Evolutionary conservation across 2,113 vertebrate species (phyloP), one percentile per base, ranked within the genome.

Genomic region (Orycteropus afer): DNA sequence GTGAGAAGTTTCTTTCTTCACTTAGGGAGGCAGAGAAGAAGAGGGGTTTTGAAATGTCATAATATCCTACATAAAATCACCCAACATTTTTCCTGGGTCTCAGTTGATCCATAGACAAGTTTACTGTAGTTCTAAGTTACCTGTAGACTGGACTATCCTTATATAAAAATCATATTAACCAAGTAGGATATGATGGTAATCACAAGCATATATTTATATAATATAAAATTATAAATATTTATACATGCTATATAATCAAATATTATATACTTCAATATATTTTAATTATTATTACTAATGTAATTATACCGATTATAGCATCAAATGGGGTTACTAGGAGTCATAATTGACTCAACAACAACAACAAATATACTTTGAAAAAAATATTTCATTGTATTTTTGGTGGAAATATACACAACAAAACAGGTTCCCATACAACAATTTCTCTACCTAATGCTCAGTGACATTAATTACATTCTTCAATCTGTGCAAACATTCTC

Each of bases 1-100:
- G 37, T 63, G 65, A 96, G 93, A 97, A 97, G 42, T 10, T 86
- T 93, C 57, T 86, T 90, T 88, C 91, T 65, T 57, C 71, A 93
- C 45, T 57, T 81, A 78, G 69, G 63, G 29, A n/a, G 51, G 42
- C 15, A 1, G 32, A n/a, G 34, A 47, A 51, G n/a, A 37, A 76
- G 63, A 79, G 51, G 71, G 12, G 11, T 76, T 86, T 61, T 92
- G 65, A 88, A 78, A 84, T 88, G 9, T 37, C 71, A 27, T 29
- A 34, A 12, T 65, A 6, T 1, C 29, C 45, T 93, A 83, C 74
- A 73, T 1, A 82, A 81, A 96, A 83, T 32, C 65, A 23, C 34
- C 42, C 25, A 49, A 5, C 67, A 88, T 59, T 47, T 51, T 81
- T 32, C 32, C 29, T 63, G 8, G 9, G 47, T 74, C 12, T 76